phyloP scores from a whole-genome alignment of 2,888 invertebrate species.

The Liopterus haemorrhoidalis region DNA sequence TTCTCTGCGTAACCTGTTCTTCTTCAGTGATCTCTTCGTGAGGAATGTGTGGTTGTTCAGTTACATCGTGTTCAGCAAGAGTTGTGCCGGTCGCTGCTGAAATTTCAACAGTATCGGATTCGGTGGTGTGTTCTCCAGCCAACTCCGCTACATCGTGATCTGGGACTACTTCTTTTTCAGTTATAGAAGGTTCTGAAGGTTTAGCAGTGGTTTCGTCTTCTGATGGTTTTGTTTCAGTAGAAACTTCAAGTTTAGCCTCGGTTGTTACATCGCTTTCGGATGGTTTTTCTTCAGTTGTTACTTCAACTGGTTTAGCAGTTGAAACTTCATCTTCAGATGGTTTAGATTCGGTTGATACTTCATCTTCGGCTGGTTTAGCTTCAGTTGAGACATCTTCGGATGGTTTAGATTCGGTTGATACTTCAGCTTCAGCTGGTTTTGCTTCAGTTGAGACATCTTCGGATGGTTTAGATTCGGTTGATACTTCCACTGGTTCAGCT shows the following conservation, averaged over 20 bases:
- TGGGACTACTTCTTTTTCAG: slow-evolving; percentile 13
- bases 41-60: slow-evolving; percentile 13
- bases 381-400: slow-evolving; percentile 10
- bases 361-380: not conserved
- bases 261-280: not conserved
- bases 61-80: slow-evolving; percentile 7
- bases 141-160: slow-evolving; percentile 26
- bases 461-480: slow-evolving; percentile 3
- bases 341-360: slow-evolving; percentile 1
- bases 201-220: slow-evolving; percentile 4
- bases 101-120: slow-evolving; percentile 15
- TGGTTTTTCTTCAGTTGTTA: slow-evolving; percentile 7
- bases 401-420: slow-evolving; percentile 1
- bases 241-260: not conserved
- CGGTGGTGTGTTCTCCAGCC: slow-evolving; percentile 21
- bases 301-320: slow-evolving; percentile 11
- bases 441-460: slow-evolving; percentile 14
- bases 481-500: slow-evolving; percentile 7
- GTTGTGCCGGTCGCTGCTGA: slow-evolving; percentile 6
- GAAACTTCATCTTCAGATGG: slow-evolving; percentile 14
- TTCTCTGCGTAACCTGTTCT: slow-evolving; percentile 18
- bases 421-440: slow-evolving; percentile 18
- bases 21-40: slow-evolving; percentile 7
- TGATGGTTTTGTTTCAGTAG: not conserved
- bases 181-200: slow-evolving; percentile 10